Percentiles rank a stretch among this genome's conserved stretches.
These are phyloP conservation scores for Epinephelus awoara DNA, from an alignment of 2,797 vertebrate species.

Conservation along the genomic window DNA sequence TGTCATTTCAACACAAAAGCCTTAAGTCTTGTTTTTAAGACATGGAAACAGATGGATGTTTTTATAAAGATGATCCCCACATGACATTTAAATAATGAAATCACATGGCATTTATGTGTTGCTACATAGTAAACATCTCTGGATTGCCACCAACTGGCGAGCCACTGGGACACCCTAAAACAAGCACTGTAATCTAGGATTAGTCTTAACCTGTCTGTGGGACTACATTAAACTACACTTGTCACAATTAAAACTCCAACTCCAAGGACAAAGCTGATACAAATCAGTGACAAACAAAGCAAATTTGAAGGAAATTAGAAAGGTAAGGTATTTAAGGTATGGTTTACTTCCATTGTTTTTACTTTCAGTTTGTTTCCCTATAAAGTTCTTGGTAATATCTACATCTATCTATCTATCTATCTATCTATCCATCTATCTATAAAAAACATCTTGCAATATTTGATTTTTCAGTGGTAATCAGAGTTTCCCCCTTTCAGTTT, in stretches of 20 bases:
- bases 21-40: not conserved
- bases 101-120: too few relatives aligned
- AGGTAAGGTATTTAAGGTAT: too few relatives aligned
- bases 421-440: too few relatives aligned
- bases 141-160: too few relatives aligned
- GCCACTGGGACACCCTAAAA: slow-evolving; percentile 24
- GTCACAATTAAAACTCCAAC: not conserved
- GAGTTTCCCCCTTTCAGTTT: too few relatives aligned
- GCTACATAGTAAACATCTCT: not conserved
- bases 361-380: too few relatives aligned
- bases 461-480: too few relatives aligned
- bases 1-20: not conserved
- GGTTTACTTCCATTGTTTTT: too few relatives aligned
- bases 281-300: not conserved
- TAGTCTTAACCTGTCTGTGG: slow-evolving; percentile 27
- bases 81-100: not conserved
- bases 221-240: slow-evolving; percentile 12
- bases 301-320: not conserved
- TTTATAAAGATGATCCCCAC: not conserved
- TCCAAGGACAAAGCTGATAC: not conserved
- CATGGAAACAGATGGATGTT: not conserved
- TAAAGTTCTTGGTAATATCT: too few relatives aligned
- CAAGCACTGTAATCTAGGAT: slow-evolving; percentile 53
- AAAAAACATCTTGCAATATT: too few relatives aligned
- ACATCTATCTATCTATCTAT: too few relatives aligned